These are phyloP conservation scores for Drosophila suzukii DNA, from an alignment of 1,140 invertebrate genomes.

Conservation along the genomic window DNA sequence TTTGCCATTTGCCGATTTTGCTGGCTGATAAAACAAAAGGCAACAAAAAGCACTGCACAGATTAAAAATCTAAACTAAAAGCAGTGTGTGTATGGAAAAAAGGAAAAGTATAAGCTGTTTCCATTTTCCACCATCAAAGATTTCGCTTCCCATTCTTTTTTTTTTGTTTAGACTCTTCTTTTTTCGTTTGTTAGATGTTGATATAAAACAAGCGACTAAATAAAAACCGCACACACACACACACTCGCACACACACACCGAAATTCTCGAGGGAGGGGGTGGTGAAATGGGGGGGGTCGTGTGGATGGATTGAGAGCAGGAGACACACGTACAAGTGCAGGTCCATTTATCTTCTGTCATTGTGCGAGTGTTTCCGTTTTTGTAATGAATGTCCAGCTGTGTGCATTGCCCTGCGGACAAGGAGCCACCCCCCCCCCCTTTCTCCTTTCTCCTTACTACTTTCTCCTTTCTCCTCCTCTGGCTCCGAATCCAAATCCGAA, in stretches of 20 bases:
- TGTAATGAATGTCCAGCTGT: slow-evolving; percentile 82
- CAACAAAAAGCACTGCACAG: slow-evolving; percentile 63
- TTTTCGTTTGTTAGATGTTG: slow-evolving; percentile 55
- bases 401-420: slow-evolving; percentile 74
- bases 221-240: slow-evolving; percentile 74
- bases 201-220: slow-evolving; percentile 79
- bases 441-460: background rate
- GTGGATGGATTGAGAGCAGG: slow-evolving; percentile 29
- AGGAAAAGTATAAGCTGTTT: slow-evolving; percentile 62
- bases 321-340: slow-evolving; percentile 77
- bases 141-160: slow-evolving; percentile 28
- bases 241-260: slow-evolving; percentile 20
- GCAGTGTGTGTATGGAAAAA: slow-evolving; percentile 38
- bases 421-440: slow-evolving; percentile 13
- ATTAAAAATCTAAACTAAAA: slow-evolving; percentile 77
- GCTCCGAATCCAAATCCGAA: slow-evolving; percentile 24
- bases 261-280: slow-evolving; percentile 6
- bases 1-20: slow-evolving; percentile 33
- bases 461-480: background rate
- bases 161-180: background rate
- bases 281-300: slow-evolving; percentile 2
- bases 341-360: slow-evolving; percentile 81
- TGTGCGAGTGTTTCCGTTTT: slow-evolving; percentile 80
- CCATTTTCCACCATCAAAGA: slow-evolving; percentile 78
- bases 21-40: slow-evolving; percentile 66